phyloP scores from a whole-genome alignment of 2,888 invertebrate genomes.

The Melinaea marsaeus region DNA sequence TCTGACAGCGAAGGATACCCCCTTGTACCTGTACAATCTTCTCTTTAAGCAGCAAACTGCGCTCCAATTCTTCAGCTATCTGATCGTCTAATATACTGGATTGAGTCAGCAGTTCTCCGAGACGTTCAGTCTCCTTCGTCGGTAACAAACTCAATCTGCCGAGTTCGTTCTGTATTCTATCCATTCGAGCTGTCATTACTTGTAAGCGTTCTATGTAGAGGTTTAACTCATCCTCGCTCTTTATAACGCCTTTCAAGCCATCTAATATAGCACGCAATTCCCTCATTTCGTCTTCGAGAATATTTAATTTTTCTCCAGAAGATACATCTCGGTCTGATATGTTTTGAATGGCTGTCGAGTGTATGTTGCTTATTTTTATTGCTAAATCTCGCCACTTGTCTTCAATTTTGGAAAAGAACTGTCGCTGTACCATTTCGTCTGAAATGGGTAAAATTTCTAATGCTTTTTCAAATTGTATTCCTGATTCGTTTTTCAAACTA shows the following conservation, averaged over 20 bases:
- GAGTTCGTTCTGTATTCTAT: constrained; percentile 87
- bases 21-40: constrained; percentile 84
- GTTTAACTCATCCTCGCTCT: constrained; percentile 89
- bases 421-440: constrained; percentile 89
- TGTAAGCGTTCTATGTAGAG: constrained; percentile 89
- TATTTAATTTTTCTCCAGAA: constrained; percentile 83
- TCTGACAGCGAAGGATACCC: constrained; percentile 82
- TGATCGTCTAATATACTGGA: constrained; percentile 84
- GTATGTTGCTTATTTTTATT: constrained; percentile 80
- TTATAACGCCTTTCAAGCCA: constrained; percentile 86
- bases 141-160: constrained; percentile 86
- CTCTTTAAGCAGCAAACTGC: constrained; percentile 85
- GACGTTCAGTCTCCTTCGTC: constrained; percentile 85
- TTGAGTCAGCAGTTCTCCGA: constrained; percentile 83
- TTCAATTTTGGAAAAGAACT: constrained; percentile 87
- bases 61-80: constrained; percentile 87
- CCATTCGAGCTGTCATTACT: constrained; percentile 85
- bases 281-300: constrained; percentile 86
- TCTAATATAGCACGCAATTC: constrained; percentile 84
- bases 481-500: constrained; percentile 84
- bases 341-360: constrained; percentile 81
- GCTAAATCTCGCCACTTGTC: constrained; percentile 85
- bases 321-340: constrained; percentile 86
- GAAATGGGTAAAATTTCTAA: constrained; percentile 88
- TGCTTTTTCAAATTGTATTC: constrained; percentile 85